Evolutionary conservation across 2,888 invertebrate genomes (phyloP).

Genomic region (Patella ulyssiponensis): DNA sequence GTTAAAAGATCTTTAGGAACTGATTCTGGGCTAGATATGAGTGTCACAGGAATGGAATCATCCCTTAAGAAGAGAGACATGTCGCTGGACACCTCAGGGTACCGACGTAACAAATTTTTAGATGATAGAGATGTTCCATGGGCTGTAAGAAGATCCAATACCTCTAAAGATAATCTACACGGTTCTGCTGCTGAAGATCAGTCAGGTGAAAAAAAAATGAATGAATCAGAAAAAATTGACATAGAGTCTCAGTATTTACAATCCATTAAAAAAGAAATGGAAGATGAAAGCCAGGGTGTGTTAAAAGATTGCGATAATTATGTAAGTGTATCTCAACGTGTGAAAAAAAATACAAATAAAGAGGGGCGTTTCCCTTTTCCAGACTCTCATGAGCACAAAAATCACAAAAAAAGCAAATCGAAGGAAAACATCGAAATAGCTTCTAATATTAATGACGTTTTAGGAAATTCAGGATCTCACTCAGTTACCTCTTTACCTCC

Average conservation of each 20-base stretch:
- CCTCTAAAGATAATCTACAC: background rate
- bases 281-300: background rate
- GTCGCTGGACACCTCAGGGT: background rate
- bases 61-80: background rate
- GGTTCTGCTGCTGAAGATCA: background rate
- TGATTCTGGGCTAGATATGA: slow-evolving; percentile 60
- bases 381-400: background rate
- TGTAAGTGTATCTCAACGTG: slow-evolving; percentile 1
- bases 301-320: background rate
- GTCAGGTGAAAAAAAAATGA: background rate
- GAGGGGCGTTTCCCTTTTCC: background rate
- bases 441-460: background rate
- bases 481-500: background rate
- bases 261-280: background rate
- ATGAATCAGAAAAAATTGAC: background rate
- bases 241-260: background rate
- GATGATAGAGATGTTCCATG: background rate
- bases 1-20: slow-evolving; percentile 41
- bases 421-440: background rate
- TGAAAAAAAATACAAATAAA: background rate
- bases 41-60: slow-evolving; percentile 18
- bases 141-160: background rate
- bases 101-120: background rate
- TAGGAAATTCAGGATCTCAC: background rate
- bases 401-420: background rate